phyloP scores from a whole-genome alignment of 2,113 vertebrate species.

The Electrona antarctica region DNA sequence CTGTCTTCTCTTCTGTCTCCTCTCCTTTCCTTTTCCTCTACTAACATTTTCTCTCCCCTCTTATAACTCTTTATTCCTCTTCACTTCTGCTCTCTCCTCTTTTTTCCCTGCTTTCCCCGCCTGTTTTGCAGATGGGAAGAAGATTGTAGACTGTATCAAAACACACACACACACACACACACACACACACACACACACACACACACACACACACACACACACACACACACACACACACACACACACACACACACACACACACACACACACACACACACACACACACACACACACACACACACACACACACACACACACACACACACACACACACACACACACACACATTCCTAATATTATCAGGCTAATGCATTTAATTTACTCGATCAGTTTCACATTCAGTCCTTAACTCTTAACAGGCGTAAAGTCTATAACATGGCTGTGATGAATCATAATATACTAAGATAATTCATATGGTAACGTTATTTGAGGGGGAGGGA shows the following conservation, averaged over 20 bases:
- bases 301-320: not conserved
- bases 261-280: no score
- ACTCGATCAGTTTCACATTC: no score
- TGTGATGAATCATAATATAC: no score
- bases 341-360: conserved; percentile 1
- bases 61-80: not conserved
- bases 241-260: no score
- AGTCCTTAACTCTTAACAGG: no score
- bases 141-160: conserved; percentile 31
- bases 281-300: not conserved
- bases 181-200: not conserved
- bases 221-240: not conserved
- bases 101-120: not conserved
- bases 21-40: conserved; percentile 4
- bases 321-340: conserved; percentile 27
- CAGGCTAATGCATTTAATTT: no score
- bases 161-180: not conserved
- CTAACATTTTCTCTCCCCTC: not conserved
- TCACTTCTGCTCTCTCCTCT: not conserved
- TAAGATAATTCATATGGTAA: no score
- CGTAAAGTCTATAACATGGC: no score
- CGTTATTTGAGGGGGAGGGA: no score
- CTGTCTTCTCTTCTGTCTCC: not conserved
- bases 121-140: conserved; percentile 6
- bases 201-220: not conserved